phyloP scores from a whole-genome alignment of 1,140 invertebrate species.

The Pseudomyrmex pallidus region DNA sequence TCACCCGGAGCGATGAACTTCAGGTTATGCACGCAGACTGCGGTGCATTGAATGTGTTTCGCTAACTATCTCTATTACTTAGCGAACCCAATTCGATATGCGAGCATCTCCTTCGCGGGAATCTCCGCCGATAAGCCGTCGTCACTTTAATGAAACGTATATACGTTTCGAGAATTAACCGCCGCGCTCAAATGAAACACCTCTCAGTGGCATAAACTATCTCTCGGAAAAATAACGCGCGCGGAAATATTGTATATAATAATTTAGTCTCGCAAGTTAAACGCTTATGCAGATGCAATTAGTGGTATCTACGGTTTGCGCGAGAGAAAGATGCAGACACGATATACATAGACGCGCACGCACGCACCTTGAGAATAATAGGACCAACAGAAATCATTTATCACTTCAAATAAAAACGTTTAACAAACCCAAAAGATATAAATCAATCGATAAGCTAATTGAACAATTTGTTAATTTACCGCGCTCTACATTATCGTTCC shows the following conservation, averaged over 20 bases:
- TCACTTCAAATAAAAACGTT: neutral
- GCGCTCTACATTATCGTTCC: too few relatives aligned
- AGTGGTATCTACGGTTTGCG: neutral
- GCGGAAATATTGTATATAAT: neutral
- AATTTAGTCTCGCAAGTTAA: neutral
- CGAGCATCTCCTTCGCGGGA: neutral
- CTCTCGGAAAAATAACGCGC: neutral
- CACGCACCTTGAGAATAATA: too few relatives aligned
- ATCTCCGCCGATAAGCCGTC: neutral
- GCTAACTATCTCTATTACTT: conserved; percentile 67
- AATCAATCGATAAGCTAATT: neutral
- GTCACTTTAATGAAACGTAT: conserved; percentile 28
- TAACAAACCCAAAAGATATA: too few relatives aligned
- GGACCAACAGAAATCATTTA: neutral
- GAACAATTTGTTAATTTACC: neutral
- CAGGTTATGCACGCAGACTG: conserved; percentile 65
- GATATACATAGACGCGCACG: neutral
- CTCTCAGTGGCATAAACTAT: neutral
- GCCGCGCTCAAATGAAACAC: conserved; percentile 1
- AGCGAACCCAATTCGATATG: conserved; percentile 62
- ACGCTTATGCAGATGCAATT: neutral
- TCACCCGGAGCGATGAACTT: conserved; percentile 73
- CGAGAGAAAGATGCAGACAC: too few relatives aligned
- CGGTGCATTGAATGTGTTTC: conserved; percentile 48
- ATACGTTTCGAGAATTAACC: neutral